Evolutionary conservation across 37 sponge, comb jelly and placozoan species (phyloP).

Genomic region (Trichoplax adhaerens): DNA sequence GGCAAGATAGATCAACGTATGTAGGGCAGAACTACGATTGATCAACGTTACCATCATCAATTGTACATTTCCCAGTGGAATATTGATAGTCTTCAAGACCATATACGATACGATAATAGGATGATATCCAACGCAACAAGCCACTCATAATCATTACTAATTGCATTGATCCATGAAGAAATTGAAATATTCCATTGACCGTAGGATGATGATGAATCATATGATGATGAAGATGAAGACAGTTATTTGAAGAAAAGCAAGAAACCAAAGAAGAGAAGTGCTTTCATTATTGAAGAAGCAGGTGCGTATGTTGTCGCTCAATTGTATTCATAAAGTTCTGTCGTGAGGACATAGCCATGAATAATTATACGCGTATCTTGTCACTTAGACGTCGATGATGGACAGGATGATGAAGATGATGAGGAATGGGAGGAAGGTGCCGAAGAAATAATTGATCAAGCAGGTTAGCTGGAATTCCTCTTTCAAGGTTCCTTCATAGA

Average conservation of each 20-base stretch:
- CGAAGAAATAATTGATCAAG: constrained; percentile 11
- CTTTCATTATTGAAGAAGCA: constrained; percentile 15
- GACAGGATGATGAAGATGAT: constrained; percentile 43
- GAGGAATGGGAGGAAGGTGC: constrained; percentile 36
- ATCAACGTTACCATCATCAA: too few relatives aligned
- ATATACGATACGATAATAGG: too few relatives aligned
- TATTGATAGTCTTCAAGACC: too few relatives aligned
- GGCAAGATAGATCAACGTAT: too few relatives aligned
- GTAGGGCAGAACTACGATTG: too few relatives aligned
- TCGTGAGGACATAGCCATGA: not conserved
- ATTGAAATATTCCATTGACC: too few relatives aligned
- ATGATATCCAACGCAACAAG: too few relatives aligned
- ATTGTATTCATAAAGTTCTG: not conserved
- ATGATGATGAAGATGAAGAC: constrained; percentile 12
- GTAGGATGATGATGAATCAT: constrained; percentile 5
- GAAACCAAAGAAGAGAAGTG: constrained; percentile 23
- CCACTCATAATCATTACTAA: too few relatives aligned
- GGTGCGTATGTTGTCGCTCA: not conserved
- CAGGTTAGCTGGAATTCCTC: constrained; percentile 1
- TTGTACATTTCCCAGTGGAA: too few relatives aligned
- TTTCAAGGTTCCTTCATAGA: constrained; percentile 10
- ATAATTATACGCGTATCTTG: not conserved
- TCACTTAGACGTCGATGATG: constrained; percentile 26
- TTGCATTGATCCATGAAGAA: too few relatives aligned
- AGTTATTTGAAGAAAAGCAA: constrained; percentile 13